Evolutionary conservation across 92 coral and sea anemone genomes (phyloP).

Genomic region (Actinostola sp.): DNA sequence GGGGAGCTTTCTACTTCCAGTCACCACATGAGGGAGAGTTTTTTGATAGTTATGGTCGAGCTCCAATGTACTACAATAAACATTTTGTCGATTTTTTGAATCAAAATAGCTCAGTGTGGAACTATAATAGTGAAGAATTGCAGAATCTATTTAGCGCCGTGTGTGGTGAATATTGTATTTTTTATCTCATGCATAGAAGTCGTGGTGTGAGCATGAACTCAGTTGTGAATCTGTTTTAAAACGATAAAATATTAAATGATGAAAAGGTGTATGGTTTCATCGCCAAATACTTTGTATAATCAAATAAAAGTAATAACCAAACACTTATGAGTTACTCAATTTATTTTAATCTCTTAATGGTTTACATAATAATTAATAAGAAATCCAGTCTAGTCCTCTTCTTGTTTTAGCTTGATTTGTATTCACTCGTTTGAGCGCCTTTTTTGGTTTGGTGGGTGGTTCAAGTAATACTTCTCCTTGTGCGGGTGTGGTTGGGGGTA

Average conservation of each 20-base stretch:
- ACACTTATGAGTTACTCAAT: no score
- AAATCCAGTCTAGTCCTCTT: no score
- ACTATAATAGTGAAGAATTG: conserved; percentile 8
- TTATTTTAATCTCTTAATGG: no score
- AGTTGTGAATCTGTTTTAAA: conserved; percentile 44
- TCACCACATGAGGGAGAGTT: conserved; percentile 49
- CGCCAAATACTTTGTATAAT: no score
- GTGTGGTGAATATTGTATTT: conserved; percentile 60
- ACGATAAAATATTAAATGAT: conserved; percentile 37
- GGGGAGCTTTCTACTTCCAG: conserved; percentile 53
- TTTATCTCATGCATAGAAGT: conserved; percentile 44
- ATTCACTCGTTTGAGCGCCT: no score
- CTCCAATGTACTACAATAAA: conserved; percentile 32
- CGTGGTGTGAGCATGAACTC: conserved; percentile 36
- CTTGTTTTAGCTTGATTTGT: no score
- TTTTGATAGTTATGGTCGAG: conserved; percentile 52
- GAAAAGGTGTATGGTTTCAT: conserved; percentile 42
- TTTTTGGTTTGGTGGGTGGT: no score
- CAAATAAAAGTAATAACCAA: no score
- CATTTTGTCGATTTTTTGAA: conserved; percentile 30
- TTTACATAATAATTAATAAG: no score
- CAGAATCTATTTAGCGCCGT: conserved; percentile 43
- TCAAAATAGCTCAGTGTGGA: conserved; percentile 23
- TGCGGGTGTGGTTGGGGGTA: no score
- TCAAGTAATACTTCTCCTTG: no score